Evolutionary conservation across 1,140 invertebrate genomes (phyloP), one percentile per base, ranked within the genome.

Genomic region (Lasioglossum albipes): DNA sequence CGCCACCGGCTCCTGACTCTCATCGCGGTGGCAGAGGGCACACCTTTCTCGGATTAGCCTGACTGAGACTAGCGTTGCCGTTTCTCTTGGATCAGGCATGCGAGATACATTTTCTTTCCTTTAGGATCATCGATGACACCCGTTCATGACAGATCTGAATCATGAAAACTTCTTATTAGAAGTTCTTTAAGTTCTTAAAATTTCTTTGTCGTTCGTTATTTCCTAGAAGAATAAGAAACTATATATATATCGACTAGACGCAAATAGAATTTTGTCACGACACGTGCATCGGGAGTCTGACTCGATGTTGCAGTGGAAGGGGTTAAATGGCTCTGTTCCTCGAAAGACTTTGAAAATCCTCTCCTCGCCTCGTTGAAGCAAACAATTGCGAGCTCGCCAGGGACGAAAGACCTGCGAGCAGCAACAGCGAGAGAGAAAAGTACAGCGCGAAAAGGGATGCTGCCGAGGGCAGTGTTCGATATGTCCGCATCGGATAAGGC

Each of bases 401-500:
- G n/a, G 57, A 10, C n/a, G 65, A 49, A 67, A 0, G 4, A 16
- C 6, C 31, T 27, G 18, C 42, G 52, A 31, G 22, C 42, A 61
- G 66, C 27, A 52, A 2, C 49, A 73, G 49, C 22, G 12, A 42
- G 52, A 70, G 75, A 13, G 13, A 16, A 49, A 61, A 76, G 42
- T 69, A 59, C 52, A 22, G 31, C 27, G 67, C 59, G 45, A 18
- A 49, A 74, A 62, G 20, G 41, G 79, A 73, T 16, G 27, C 20
- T 49, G 41, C 59, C 57, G 62, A 45, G 64, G 62, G 57, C 54
- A 74, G 41, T 75, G 81, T 86, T 72, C 77, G 81, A 83, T 83
- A 86, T 36, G 49, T 84, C 71, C 85, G 82, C 70, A 78, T 84
- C 65, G 74, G 77, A 79, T 79, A 77, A 81, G 78, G 73, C 66